Evolutionary conservation across 2,888 invertebrate species (phyloP).

Genomic region (Cylindroiulus punctatus): DNA sequence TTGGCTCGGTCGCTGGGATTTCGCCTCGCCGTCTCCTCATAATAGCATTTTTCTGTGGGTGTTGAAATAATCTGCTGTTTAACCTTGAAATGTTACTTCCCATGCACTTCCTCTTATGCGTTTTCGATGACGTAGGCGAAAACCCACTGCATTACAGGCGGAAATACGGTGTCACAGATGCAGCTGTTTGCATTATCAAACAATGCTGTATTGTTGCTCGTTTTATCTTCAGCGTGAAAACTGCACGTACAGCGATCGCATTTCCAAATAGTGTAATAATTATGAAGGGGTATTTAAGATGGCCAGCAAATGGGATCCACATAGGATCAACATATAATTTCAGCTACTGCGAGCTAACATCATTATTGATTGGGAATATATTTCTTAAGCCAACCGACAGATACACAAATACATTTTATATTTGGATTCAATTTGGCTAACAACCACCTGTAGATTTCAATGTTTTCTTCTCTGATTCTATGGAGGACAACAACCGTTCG

Average conservation of each 20-base stretch:
- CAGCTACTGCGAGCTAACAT: too few relatives aligned
- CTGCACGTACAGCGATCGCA: background rate
- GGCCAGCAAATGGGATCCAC: too few relatives aligned
- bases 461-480: too few relatives aligned
- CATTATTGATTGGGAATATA: too few relatives aligned
- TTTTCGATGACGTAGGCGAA: background rate
- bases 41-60: constrained; percentile 47
- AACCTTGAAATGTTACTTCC: constrained; percentile 2
- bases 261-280: background rate
- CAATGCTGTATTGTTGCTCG: background rate
- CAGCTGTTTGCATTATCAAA: background rate
- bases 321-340: too few relatives aligned
- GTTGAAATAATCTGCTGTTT: background rate
- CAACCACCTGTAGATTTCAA: too few relatives aligned
- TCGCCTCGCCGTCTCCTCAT: background rate
- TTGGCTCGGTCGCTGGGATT: background rate
- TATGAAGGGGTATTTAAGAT: too few relatives aligned
- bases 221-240: background rate
- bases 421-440: too few relatives aligned
- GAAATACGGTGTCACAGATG: background rate
- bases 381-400: too few relatives aligned
- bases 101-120: background rate
- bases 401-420: too few relatives aligned
- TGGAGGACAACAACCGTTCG: too few relatives aligned
- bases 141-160: background rate